Evolutionary conservation across 2,888 invertebrate species (phyloP).

Genomic region (Amblyjoppa proteus): DNA sequence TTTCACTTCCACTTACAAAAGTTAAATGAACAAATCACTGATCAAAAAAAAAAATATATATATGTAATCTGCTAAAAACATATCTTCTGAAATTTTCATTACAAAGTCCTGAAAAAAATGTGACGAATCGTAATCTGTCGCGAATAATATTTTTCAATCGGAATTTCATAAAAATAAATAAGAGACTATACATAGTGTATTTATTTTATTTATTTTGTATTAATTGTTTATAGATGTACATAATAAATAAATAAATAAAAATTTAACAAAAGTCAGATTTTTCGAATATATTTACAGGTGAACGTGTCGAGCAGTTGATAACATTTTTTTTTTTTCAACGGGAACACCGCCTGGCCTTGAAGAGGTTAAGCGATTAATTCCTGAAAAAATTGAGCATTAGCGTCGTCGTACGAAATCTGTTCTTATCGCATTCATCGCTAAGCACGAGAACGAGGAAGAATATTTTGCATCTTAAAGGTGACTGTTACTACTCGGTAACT

Average conservation of each 20-base stretch:
- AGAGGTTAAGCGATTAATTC: background rate
- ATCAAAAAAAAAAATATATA: background rate
- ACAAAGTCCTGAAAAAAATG: no score
- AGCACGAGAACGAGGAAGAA: background rate
- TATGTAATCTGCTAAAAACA: background rate
- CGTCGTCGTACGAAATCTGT: background rate
- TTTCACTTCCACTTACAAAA: background rate
- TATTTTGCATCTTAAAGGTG: slow-evolving; percentile 25
- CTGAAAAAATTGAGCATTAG: background rate
- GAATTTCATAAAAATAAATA: no score
- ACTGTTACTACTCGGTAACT: slow-evolving; percentile 31
- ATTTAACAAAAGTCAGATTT: background rate
- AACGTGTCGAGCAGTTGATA: no score
- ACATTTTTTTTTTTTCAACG: no score
- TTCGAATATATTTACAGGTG: no score
- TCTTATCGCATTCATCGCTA: background rate
- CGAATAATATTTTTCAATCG: no score
- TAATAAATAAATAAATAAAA: background rate
- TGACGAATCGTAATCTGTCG: no score
- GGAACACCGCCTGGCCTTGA: no score
- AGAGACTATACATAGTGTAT: no score
- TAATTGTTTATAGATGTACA: background rate
- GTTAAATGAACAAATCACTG: background rate
- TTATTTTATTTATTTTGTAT: background rate
- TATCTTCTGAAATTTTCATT: background rate